phyloP scores from a whole-genome alignment of 2,888 invertebrate genomes.

The Mesorhabditis spiculigera region DNA sequence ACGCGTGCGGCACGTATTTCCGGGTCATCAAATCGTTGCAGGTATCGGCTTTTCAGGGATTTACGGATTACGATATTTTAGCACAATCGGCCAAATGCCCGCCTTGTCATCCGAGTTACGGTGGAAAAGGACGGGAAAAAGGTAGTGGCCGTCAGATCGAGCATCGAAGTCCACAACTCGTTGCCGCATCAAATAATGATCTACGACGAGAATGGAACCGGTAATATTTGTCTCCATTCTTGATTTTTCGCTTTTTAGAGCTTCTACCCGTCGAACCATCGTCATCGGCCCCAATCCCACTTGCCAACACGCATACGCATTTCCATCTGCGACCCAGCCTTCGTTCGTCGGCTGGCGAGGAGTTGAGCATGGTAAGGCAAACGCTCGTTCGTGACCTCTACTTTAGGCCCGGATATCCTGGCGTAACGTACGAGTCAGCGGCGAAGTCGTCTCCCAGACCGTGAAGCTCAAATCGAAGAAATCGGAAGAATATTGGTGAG shows the following conservation, averaged over 20 bases:
- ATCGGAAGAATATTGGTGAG: not conserved
- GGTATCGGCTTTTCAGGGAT: constrained; percentile 20
- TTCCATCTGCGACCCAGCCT: not conserved
- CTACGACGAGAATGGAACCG: constrained; percentile 21
- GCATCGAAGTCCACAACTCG: constrained; percentile 69
- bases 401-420: constrained; percentile 24
- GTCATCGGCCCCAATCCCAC: not conserved
- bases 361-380: no score
- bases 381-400: not conserved
- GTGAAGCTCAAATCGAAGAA: constrained; percentile 20
- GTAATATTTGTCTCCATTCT: not conserved
- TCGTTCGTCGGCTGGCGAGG: not conserved
- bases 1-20: constrained; percentile 90
- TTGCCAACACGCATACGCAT: not conserved
- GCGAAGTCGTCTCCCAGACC: constrained; percentile 27
- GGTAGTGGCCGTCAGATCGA: constrained; percentile 84
- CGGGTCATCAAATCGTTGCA: constrained; percentile 58
- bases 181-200: constrained; percentile 36
- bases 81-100: constrained; percentile 65
- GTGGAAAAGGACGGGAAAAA: constrained; percentile 90
- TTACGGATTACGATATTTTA: not conserved
- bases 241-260: not conserved
- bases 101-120: constrained; percentile 85
- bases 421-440: constrained; percentile 24
- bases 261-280: not conserved